Evolutionary conservation across 2,888 invertebrate species (phyloP).

Genomic region (Andrena flavipes): DNA sequence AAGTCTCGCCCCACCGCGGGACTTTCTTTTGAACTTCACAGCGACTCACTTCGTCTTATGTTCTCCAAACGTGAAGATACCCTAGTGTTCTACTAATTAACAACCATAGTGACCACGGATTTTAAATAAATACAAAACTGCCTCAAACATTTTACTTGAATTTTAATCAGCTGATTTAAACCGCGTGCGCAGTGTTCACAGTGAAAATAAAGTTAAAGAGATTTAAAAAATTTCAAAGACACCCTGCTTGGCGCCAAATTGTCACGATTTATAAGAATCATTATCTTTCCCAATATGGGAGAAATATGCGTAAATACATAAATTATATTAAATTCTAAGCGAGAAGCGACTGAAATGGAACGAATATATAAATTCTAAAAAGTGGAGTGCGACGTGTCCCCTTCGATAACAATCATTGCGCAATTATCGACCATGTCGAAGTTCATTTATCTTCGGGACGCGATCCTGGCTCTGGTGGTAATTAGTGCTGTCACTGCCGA

Average conservation of each 20-base stretch:
- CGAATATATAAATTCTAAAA: background rate
- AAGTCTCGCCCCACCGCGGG: background rate
- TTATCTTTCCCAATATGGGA: too few relatives aligned
- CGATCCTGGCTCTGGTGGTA: background rate
- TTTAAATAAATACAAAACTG: background rate
- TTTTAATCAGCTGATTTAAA: background rate
- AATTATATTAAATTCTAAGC: background rate
- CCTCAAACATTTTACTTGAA: background rate
- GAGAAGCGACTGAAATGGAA: background rate
- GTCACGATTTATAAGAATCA: background rate
- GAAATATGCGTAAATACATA: too few relatives aligned
- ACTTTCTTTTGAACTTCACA: conserved; percentile 53
- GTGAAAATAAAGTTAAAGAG: conserved; percentile 2
- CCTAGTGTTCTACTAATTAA: background rate
- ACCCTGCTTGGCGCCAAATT: background rate
- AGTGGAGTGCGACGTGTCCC: too few relatives aligned
- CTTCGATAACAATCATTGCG: too few relatives aligned
- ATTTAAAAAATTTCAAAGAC: background rate
- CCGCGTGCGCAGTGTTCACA: background rate
- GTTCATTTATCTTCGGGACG: background rate
- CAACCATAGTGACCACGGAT: background rate
- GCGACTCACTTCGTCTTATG: conserved; percentile 45
- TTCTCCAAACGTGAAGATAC: conserved; percentile 41
- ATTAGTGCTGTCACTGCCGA: conserved; percentile 80
- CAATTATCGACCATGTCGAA: conserved; percentile 15